Conservation (phyloP, 2,888 invertebrate genomes). For the Tachina fera region DNA sequence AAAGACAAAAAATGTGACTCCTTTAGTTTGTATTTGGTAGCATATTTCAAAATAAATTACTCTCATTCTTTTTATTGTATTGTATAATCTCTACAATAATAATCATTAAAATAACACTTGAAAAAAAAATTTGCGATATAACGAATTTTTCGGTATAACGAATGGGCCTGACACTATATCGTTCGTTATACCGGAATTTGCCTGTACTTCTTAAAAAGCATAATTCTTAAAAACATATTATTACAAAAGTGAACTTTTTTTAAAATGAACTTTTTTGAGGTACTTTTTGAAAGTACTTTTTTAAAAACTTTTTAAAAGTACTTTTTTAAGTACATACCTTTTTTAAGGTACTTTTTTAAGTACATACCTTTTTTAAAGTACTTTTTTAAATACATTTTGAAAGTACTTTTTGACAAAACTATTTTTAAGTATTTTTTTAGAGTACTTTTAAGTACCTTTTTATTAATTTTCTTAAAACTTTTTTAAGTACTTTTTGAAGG, state of each 20-base stretch:
- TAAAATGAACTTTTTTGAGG: not conserved
- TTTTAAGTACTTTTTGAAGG: not conserved
- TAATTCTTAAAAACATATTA: not conserved
- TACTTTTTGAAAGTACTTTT: not conserved
- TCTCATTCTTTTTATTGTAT: no score
- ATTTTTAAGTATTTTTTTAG: conserved; percentile 6
- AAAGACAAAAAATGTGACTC: no score
- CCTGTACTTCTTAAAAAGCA: not conserved
- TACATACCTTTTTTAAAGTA: not conserved
- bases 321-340: not conserved
- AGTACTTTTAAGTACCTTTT: not conserved
- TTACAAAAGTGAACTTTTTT: not conserved
- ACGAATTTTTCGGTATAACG: no score
- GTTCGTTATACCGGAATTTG: no score
- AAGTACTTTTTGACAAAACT: not conserved
- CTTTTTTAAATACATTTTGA: not conserved
- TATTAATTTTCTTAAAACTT: not conserved
- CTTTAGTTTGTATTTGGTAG: no score
- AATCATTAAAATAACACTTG: no score
- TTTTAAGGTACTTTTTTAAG: not conserved
- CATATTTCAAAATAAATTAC: no score
- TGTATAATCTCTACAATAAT: no score
- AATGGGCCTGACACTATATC: no score
- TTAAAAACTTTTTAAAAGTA: not conserved
- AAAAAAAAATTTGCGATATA: no score